Evolutionary conservation across 2,888 invertebrate genomes (phyloP), one percentile per base, ranked within the genome.

Genomic region (Nomada lathburiana): DNA sequence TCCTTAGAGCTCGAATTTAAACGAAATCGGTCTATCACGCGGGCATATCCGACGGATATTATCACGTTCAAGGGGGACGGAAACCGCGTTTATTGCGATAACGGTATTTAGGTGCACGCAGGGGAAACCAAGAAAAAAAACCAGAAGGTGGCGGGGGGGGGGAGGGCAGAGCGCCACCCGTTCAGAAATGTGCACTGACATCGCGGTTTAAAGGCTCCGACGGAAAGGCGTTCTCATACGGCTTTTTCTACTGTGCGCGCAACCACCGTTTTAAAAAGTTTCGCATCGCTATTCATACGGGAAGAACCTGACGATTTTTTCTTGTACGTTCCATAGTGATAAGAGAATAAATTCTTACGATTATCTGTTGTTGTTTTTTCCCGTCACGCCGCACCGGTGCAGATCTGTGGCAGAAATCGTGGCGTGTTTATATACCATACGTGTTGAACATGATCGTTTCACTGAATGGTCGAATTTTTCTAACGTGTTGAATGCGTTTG

Each of bases 181-280:
- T 82, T 83, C 79, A 75, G 88, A 87, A 83, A 88, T 85, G 87
- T 83, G 88, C 76, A 79, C 83, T 81, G 83, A 83, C 80, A 83
- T 78, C 83, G 86, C 88, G 83, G 77, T 84, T 88, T 87, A 83
- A 88, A 88, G 88, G 71, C 86, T 80, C 88, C 83, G 76, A 74
- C 78, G 78, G 72, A 85, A 64, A 87, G 82, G 82, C 85, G 85
- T 86, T 83, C 75, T 85, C 85, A 74, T 80, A 68, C 69, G 73
- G 73, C 79, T 86, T 83, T 89, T 85, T 88, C 81, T 81, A 72
- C 77, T 76, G 80, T 85, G 79, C 77, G 86, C 83, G 87, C 85
- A 87, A 73, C 76, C 57, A 82, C 88, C 80, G 80, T 86, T 80
- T 87, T 76, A 80, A 82, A 83, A 75, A 55, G 26, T 55, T 60